Conservation (phyloP, 2,888 invertebrate genomes). For the Elysia crispata region DNA sequence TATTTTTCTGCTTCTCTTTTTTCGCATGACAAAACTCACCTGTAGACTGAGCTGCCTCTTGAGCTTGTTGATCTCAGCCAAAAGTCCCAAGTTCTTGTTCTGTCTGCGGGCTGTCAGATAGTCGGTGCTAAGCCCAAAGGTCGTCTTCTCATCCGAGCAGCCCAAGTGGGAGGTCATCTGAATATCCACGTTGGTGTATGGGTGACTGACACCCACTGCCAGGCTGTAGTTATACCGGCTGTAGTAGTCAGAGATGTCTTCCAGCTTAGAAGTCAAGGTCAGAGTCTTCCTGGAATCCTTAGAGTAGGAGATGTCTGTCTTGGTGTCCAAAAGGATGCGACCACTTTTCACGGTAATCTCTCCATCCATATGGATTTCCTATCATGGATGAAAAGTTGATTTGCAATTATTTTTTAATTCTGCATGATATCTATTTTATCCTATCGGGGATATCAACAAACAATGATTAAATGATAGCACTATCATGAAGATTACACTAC, state of each 20-base stretch:
- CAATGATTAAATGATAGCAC: too few relatives aligned
- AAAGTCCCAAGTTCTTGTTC: conserved; percentile 58
- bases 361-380: conserved; percentile 61
- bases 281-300: conserved; percentile 62
- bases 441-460: too few relatives aligned
- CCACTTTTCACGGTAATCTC: conserved; percentile 57
- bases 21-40: conserved; percentile 31
- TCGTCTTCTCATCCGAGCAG: conserved; percentile 51
- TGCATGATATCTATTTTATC: too few relatives aligned
- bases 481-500: too few relatives aligned
- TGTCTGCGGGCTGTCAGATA: conserved; percentile 61
- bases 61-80: conserved; percentile 63
- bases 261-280: conserved; percentile 56
- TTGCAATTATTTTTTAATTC: not conserved
- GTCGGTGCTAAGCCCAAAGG: conserved; percentile 58
- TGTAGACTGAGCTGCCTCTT: conserved; percentile 56
- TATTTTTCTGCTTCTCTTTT: too few relatives aligned
- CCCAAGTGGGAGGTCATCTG: conserved; percentile 58
- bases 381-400: not conserved
- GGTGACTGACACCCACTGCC: conserved; percentile 63
- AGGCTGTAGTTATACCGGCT: conserved; percentile 49
- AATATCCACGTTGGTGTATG: conserved; percentile 64
- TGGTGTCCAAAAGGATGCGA: conserved; percentile 57
- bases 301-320: conserved; percentile 64
- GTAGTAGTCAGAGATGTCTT: conserved; percentile 49